Conservation (phyloP, 2,888 invertebrate genomes). For the Athripsodes cinereus region DNA sequence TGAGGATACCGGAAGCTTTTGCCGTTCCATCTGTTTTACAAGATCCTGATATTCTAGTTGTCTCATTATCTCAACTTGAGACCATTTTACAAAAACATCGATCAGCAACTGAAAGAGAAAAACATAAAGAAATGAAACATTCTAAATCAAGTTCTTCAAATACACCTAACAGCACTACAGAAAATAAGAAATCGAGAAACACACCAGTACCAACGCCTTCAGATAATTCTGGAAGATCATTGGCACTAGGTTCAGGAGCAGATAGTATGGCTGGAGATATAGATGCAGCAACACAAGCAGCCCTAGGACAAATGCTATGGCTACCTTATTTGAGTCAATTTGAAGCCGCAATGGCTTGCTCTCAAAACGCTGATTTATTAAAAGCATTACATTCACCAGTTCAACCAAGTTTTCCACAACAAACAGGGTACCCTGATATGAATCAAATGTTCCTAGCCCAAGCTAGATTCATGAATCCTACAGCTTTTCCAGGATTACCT, state of each 20-base stretch:
- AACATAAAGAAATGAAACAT: conserved; percentile 26
- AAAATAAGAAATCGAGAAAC: conserved; percentile 7
- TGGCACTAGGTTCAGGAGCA: conserved; percentile 32
- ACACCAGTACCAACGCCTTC: conserved; percentile 4
- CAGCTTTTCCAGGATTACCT: conserved; percentile 42
- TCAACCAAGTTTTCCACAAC: conserved; percentile 39
- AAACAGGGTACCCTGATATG: conserved; percentile 45
- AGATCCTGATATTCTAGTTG: conserved; percentile 72
- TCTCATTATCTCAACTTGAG: conserved; percentile 69
- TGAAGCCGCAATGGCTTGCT: conserved; percentile 53
- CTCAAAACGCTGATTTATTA: conserved; percentile 52
- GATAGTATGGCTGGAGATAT: conserved; percentile 55
- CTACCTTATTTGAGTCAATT: conserved; percentile 61
- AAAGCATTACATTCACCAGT: conserved; percentile 50
- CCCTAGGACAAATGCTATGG: conserved; percentile 70
- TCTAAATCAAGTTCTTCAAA: conserved; percentile 29
- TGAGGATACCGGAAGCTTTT: conserved; percentile 67
- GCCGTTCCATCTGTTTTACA: conserved; percentile 65
- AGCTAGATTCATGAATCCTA: conserved; percentile 41
- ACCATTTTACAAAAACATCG: conserved; percentile 53
- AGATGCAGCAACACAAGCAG: conserved; percentile 62
- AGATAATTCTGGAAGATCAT: conserved; percentile 14
- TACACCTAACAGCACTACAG: conserved; percentile 20
- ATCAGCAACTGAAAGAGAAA: conserved; percentile 29
- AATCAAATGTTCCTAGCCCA: conserved; percentile 46